Evolutionary conservation across 2,888 invertebrate species (phyloP), one percentile per base, ranked within the genome.

Genomic region (Cosmia trapezina): DNA sequence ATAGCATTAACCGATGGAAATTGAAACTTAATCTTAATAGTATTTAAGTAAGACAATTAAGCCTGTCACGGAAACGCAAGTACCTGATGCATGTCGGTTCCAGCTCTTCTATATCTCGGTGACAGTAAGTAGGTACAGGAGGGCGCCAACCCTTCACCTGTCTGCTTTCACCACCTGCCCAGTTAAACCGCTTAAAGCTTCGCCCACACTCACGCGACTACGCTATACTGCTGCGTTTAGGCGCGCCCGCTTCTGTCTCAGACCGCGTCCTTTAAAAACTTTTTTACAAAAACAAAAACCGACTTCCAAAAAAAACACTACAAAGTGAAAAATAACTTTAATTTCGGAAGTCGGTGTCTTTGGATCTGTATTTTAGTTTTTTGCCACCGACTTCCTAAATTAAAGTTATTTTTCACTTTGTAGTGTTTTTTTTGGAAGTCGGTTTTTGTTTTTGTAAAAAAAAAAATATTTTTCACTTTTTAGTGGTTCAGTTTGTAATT

Each of bases 131-230:
- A 65, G 70, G 70, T 67, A 73, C 62, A 68, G 56, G 56, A 78
- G 80, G 83, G 87, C 76, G 83, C 80, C 87, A 88, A 85, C 87
- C 87, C 86, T 88, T 91, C 91, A 89, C 92, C 91, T 93, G 93
- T 93, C 91, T 88, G 87, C 91, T 91, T 90, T 90, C 87, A 83
- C 87, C 89, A 83, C 86, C 89, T 89, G 84, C 85, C 83, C 74
- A 84, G 88, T 86, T 92, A 92, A 93, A 90, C 92, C 91, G 91
- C 91, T 92, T 93, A 93, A 79, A 37, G 83, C 64, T 59, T 56
- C n/a, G 41, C 22, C 33, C 70, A 70, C 76, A 80, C 66, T 89
- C 81, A 28, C 37, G 41, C 71, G 69, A 57, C 22, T 47, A 14
- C 37, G 37, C n/a, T 53, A 8, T 41, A 19, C 8, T 22, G 41